These are phyloP conservation scores for Tortricodes alternella DNA, from an alignment of 2,888 invertebrate species.

Conservation along the genomic window DNA sequence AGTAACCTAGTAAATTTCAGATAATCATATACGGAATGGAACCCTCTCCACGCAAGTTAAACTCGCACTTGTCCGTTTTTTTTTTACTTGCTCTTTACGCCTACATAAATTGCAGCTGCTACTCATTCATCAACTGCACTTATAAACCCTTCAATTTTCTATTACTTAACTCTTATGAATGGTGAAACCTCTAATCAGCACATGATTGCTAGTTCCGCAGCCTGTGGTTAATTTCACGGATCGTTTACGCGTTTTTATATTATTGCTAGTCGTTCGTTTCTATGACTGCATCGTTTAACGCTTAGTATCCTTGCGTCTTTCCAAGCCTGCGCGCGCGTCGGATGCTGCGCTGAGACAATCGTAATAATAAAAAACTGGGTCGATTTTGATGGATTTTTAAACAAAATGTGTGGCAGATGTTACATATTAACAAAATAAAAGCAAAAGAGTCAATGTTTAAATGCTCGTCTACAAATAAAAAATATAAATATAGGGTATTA, in stretches of 20 bases:
- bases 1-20: too few relatives aligned
- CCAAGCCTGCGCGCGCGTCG: conserved; percentile 19
- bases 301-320: conserved; percentile 30
- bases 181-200: conserved; percentile 19
- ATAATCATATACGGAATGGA: too few relatives aligned
- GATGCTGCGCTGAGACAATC: conserved; percentile 1
- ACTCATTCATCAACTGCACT: neutral
- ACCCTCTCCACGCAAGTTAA: too few relatives aligned
- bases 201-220: neutral
- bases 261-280: conserved; percentile 17
- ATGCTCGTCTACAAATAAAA: neutral
- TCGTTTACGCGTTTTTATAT: conserved; percentile 12
- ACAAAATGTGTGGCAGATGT: too few relatives aligned
- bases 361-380: neutral
- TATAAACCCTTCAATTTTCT: conserved; percentile 10
- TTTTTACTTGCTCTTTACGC: neutral
- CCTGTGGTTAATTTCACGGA: conserved; percentile 21
- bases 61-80: too few relatives aligned
- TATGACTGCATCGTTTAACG: conserved; percentile 26
- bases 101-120: neutral
- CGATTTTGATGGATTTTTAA: neutral
- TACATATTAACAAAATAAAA: neutral
- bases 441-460: neutral
- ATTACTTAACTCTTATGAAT: conserved; percentile 18
- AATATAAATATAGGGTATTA: too few relatives aligned